Evolutionary conservation across 2,797 vertebrate genomes (phyloP).

Genomic region (Capromys pilorides): DNA sequence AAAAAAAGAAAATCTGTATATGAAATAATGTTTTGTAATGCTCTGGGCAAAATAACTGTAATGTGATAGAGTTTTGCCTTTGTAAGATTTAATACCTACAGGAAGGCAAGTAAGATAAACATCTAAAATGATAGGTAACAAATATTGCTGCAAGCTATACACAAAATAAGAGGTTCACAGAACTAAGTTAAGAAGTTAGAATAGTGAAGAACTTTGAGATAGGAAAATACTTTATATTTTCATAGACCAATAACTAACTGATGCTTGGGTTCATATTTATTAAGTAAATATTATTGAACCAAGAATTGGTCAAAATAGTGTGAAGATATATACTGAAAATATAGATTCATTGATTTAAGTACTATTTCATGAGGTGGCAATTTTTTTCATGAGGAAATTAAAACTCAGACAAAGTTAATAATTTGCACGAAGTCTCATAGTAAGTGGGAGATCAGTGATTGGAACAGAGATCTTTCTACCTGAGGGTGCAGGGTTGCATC

Average conservation of each 20-base stretch:
- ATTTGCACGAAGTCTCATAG: not conserved
- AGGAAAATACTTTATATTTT: not conserved
- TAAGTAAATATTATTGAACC: not conserved
- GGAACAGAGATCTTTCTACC: not conserved
- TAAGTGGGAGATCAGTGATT: not conserved
- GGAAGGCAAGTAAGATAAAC: not conserved
- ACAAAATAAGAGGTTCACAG: not conserved
- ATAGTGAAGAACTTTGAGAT: not conserved
- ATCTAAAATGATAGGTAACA: not conserved
- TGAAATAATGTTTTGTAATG: not conserved
- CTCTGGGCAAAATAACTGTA: not conserved
- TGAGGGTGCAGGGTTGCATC: accelerated
- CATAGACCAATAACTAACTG: not conserved
- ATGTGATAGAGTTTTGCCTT: not conserved
- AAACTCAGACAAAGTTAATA: conserved; percentile 42
- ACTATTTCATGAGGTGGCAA: not conserved
- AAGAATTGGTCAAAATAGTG: not conserved
- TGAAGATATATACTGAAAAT: conserved; percentile 6
- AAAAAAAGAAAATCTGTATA: too few relatives aligned
- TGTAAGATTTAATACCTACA: not conserved
- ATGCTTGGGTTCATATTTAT: not conserved
- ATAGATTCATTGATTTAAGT: not conserved
- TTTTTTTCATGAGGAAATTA: conserved; percentile 38
- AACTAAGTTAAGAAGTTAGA: conserved; percentile 12
- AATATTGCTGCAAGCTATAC: not conserved